phyloP scores from a whole-genome alignment of 2,797 vertebrate species.

The Danio tinwini region DNA sequence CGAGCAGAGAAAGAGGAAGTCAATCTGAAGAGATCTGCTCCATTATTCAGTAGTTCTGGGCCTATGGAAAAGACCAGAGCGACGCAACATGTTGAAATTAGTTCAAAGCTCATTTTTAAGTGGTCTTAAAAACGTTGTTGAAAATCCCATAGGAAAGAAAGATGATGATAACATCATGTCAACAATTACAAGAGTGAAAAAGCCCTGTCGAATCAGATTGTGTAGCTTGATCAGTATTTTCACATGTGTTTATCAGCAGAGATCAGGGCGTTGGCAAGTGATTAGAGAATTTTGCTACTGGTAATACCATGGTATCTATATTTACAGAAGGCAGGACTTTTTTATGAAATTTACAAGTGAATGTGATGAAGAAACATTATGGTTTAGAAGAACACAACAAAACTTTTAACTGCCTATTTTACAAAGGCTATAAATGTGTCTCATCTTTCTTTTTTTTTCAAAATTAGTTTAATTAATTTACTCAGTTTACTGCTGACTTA shows the following conservation, averaged over 20 bases:
- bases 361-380: background rate
- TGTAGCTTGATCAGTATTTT: background rate
- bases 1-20: constrained; percentile 21
- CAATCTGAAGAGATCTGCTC: constrained; percentile 30
- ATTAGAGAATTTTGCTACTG: background rate
- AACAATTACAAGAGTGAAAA: background rate
- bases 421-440: background rate
- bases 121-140: background rate
- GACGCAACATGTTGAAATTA: constrained; percentile 31
- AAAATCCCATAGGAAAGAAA: constrained; percentile 7
- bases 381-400: too few species aligned
- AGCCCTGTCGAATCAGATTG: background rate
- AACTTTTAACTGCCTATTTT: background rate
- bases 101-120: constrained; percentile 22
- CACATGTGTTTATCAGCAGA: background rate
- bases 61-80: background rate
- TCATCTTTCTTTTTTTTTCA: background rate
- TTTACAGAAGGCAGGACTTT: too few species aligned
- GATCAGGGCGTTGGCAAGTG: background rate
- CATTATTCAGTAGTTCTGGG: constrained; percentile 39
- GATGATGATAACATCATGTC: constrained; percentile 12
- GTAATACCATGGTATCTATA: background rate
- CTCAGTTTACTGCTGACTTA: background rate
- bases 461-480: too few species aligned
- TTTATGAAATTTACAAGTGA: background rate